Evolutionary conservation across 2,113 vertebrate species (phyloP), one percentile per base, ranked within the genome.

Genomic region (Jacana jacana): DNA sequence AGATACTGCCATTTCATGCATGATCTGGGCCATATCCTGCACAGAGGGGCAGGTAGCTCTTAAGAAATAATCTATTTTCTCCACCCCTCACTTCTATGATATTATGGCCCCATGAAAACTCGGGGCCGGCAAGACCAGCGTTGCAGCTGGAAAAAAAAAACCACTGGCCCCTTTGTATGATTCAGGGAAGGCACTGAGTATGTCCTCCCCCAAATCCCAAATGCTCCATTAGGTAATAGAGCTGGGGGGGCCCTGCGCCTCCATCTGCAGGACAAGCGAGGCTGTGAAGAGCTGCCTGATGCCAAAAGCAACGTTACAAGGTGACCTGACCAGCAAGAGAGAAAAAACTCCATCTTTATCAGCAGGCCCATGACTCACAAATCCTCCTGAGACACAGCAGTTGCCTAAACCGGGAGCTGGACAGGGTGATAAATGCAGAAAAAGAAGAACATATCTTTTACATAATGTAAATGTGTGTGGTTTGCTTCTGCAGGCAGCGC

Each of bases 1-100:
- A 69, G 63, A 39, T 17, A 5, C 4, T 24, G 13, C 37, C 1
- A 2, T 17, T 37, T 28, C 7, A 78, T 0, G 1, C 0, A 1
- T 7, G 18, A 58, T n/a, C 80, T 11, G 13, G 64, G 73, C 75
- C 51, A 40, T 11, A 19, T 4, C 27, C 64, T 5, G 16, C 95
- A 77, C 0, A 0, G n/a, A 18, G 30, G 35, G 40, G 40, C 73
- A 69, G 39, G 78, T 4, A 19, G 64, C 60, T 73, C 60, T 25
- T n/a, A 25, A 86, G 28, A 49, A 46, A 40, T 12, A 46, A 51
- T 0, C 24, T 7, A 0, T 13, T 24, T 10, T 33, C 77, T 42
- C 76, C 68, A 46, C 31, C 58, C 25, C 60, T 84, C 44, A 13
- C 9, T 76, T 57, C 57, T 2, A 1, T 1, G 23, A 11, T 10